Percentiles rank a stretch among this genome's conserved stretches.
Conservation (phyloP, 2,888 invertebrate species). For the Phortica okadai region DNA sequence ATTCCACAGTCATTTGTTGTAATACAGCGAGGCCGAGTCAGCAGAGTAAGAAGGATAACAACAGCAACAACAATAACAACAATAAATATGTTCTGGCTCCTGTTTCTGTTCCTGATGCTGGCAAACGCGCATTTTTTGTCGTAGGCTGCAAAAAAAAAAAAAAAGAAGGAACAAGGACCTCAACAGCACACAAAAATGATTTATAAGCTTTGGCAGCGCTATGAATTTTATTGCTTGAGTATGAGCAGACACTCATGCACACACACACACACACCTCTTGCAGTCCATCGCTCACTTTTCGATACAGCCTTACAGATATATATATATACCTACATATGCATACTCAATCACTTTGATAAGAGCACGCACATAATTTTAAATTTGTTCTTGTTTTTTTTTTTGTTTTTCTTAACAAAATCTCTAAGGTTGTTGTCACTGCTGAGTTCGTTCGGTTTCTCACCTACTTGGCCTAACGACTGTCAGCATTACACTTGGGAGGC, state of each 20-base stretch:
- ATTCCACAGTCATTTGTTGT: slow-evolving; percentile 73
- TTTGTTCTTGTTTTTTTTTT: too few species aligned
- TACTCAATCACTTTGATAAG: slow-evolving; percentile 21
- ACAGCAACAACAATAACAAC: slow-evolving; percentile 41
- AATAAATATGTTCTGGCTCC: neutral
- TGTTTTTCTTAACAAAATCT: neutral
- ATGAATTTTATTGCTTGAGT: slow-evolving; percentile 48
- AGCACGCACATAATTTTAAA: slow-evolving; percentile 25
- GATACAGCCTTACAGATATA: neutral
- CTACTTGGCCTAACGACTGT: neutral
- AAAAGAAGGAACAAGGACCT: neutral
- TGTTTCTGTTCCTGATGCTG: neutral
- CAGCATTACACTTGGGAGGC: slow-evolving; percentile 5
- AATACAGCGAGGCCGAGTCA: neutral
- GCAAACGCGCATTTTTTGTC: neutral
- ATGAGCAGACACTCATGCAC: slow-evolving; percentile 26
- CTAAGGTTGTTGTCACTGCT: neutral
- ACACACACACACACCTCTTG: slow-evolving; percentile 10
- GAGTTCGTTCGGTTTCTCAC: neutral
- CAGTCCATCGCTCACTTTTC: too few species aligned
- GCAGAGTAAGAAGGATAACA: slow-evolving; percentile 12
- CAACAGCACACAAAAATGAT: slow-evolving; percentile 40
- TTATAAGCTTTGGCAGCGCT: slow-evolving; percentile 48
- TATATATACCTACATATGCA: neutral
- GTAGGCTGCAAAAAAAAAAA: slow-evolving; percentile 30